These are phyloP conservation scores for Parochlus steinenii DNA, from an alignment of 2,888 invertebrate species.

Conservation along the genomic window DNA sequence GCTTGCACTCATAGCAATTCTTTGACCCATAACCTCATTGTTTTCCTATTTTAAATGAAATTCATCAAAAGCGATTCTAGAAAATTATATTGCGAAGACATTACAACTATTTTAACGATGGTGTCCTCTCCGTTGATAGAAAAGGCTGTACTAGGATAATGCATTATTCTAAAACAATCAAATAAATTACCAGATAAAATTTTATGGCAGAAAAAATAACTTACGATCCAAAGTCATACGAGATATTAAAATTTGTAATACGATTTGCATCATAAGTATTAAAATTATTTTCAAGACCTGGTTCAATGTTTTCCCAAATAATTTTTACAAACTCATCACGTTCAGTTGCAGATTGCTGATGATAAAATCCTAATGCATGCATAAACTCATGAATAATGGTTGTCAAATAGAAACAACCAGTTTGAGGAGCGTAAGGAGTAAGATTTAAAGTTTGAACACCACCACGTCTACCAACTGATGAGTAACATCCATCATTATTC, in stretches of 20 bases:
- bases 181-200: neutral
- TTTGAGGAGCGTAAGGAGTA: slow-evolving; percentile 18
- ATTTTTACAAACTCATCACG: slow-evolving; percentile 51
- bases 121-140: too few relatives aligned
- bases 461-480: slow-evolving; percentile 50
- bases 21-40: slow-evolving; percentile 20
- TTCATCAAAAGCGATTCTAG: too few relatives aligned
- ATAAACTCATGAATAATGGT: slow-evolving; percentile 62
- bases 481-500: slow-evolving; percentile 47
- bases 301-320: slow-evolving; percentile 25
- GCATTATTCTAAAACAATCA: neutral
- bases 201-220: neutral
- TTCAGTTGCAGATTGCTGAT: slow-evolving; percentile 62
- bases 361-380: slow-evolving; percentile 61
- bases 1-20: slow-evolving; percentile 19
- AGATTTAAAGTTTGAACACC: slow-evolving; percentile 22
- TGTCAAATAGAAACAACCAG: slow-evolving; percentile 25
- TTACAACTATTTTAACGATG: too few relatives aligned
- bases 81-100: too few relatives aligned
- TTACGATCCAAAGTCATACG: slow-evolving; percentile 44
- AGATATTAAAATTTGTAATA: slow-evolving; percentile 43
- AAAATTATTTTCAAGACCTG: slow-evolving; percentile 49
- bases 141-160: neutral
- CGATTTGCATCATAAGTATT: slow-evolving; percentile 38
- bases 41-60: too few relatives aligned